phyloP scores from a whole-genome alignment of 2,797 vertebrate genomes.

The Lycodopsis pacificus region DNA sequence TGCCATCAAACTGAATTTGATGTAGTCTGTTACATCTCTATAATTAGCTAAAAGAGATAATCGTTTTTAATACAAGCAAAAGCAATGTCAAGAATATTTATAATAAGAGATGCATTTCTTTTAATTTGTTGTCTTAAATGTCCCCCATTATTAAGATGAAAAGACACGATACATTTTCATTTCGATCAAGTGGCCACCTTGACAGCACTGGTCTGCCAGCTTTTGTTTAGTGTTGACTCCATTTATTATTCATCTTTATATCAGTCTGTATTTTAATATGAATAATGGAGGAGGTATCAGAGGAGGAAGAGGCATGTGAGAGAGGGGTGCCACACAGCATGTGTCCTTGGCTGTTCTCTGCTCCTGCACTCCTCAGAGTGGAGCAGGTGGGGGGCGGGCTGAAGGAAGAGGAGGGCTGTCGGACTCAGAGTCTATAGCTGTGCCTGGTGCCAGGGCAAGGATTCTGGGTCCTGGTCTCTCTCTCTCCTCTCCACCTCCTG shows the following conservation, averaged over 20 bases:
- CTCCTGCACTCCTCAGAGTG: constrained; percentile 70
- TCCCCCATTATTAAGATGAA: constrained; percentile 48
- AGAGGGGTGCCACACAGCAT: constrained; percentile 82
- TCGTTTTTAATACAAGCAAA: neutral
- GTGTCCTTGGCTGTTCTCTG: constrained; percentile 81
- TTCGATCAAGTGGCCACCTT: constrained; percentile 75
- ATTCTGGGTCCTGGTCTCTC: constrained; percentile 68
- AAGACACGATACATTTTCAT: constrained; percentile 52
- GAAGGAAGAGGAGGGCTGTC: constrained; percentile 46
- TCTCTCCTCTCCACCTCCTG: constrained; percentile 45
- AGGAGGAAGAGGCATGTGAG: constrained; percentile 82
- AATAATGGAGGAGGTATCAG: constrained; percentile 88
- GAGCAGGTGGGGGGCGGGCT: constrained; percentile 61
- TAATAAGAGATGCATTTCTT: constrained; percentile 15
- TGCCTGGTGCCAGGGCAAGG: constrained; percentile 65
- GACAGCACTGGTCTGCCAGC: constrained; percentile 73
- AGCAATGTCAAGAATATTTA: constrained; percentile 11
- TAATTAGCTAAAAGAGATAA: neutral
- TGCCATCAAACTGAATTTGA: neutral
- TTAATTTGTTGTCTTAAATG: constrained; percentile 40
- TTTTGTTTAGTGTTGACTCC: constrained; percentile 87
- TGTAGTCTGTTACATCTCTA: neutral
- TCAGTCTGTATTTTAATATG: constrained; percentile 87
- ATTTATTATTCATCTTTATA: constrained; percentile 89
- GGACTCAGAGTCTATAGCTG: constrained; percentile 61